A percentile compares a stretch with the other conserved stretches of the same genome.
Conservation (phyloP, 2,113 vertebrate genomes). For the Microcebus tavaratra region DNA sequence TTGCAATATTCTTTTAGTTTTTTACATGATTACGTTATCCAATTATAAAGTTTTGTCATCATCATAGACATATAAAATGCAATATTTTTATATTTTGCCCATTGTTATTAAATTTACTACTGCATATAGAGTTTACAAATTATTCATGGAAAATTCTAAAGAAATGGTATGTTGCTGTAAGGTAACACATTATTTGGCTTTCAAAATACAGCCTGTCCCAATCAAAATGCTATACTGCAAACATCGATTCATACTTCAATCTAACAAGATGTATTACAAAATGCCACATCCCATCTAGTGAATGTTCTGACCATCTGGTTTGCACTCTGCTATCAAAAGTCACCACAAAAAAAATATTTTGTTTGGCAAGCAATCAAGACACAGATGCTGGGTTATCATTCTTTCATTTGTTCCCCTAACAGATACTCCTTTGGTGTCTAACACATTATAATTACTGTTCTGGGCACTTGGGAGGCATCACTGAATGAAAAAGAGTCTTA, state of each 20-base stretch:
- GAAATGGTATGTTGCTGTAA: background rate
- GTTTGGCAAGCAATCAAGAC: background rate
- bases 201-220: background rate
- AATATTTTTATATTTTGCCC: background rate
- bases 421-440: background rate
- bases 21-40: background rate
- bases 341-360: background rate
- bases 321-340: background rate
- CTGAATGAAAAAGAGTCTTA: background rate
- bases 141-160: background rate
- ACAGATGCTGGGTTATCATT: background rate
- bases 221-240: background rate
- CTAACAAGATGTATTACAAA: background rate
- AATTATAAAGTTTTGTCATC: background rate
- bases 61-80: background rate
- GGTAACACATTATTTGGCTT: background rate
- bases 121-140: background rate
- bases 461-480: background rate
- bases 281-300: background rate
- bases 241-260: background rate
- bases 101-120: background rate
- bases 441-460: background rate
- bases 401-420: background rate
- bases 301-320: conserved; percentile 22
- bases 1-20: background rate